Percentiles rank a stretch among this genome's conserved stretches.
Conservation (phyloP, 2,113 vertebrate species). For the Oophaga pumilio region DNA sequence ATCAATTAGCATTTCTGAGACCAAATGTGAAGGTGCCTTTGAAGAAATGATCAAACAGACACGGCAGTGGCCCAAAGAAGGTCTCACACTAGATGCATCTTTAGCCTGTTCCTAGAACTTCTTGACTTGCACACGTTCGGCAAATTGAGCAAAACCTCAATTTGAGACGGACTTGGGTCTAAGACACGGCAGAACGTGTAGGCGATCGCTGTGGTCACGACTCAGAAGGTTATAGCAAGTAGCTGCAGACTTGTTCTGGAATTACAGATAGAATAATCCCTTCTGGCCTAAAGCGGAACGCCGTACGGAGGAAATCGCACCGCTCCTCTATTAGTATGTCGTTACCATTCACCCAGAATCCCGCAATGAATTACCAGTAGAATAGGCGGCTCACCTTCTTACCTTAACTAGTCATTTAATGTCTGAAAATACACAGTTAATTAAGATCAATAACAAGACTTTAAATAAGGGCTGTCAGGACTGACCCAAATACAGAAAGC, state of each 20-base stretch:
- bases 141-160: slow-evolving; percentile 15
- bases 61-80: background rate
- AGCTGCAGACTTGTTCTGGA: background rate
- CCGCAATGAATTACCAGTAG: background rate
- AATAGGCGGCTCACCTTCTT: background rate
- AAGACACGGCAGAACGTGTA: background rate
- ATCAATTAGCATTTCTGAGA: too few relatives aligned
- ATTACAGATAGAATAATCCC: background rate
- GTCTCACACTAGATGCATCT: background rate
- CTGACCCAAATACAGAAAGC: background rate
- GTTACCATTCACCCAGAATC: background rate
- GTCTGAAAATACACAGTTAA: slow-evolving; percentile 17
- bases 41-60: background rate
- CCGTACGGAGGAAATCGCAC: background rate
- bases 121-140: background rate
- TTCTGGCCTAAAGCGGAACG: too few relatives aligned
- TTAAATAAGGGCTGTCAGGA: background rate
- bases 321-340: background rate
- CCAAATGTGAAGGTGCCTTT: too few relatives aligned
- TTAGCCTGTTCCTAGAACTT: background rate
- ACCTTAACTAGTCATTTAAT: background rate
- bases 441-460: slow-evolving; percentile 6
- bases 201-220: background rate
- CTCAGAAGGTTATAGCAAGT: background rate
- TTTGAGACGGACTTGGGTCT: too few relatives aligned